phyloP scores from a whole-genome alignment of 2,797 vertebrate species.

The Brachymystax lenok region DNA sequence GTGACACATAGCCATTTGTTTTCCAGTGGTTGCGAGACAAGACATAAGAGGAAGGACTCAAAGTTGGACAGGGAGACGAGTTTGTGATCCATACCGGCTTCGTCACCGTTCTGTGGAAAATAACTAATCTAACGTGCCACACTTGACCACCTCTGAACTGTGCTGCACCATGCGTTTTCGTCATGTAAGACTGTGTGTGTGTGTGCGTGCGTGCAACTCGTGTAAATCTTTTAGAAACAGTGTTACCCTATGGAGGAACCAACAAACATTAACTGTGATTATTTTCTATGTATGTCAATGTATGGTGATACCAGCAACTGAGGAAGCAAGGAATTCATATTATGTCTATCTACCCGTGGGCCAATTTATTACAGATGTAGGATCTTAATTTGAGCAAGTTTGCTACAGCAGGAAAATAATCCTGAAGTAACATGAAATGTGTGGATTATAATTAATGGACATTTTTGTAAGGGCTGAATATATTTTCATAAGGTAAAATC shows the following conservation, averaged over 20 bases:
- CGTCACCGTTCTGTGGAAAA: conserved; percentile 73
- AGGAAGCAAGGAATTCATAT: conserved; percentile 24
- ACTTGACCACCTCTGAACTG: conserved; percentile 81
- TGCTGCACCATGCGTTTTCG: conserved; percentile 74
- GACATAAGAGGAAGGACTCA: conserved; percentile 86
- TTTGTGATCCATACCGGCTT: conserved; percentile 85
- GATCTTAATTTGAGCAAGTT: no score
- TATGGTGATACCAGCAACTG: conserved; percentile 66
- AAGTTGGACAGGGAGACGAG: conserved; percentile 95
- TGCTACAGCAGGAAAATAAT: no score
- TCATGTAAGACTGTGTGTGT: conserved; percentile 77
- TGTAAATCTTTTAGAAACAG: conserved; percentile 61
- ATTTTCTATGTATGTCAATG: conserved; percentile 60
- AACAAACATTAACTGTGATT: conserved; percentile 47
- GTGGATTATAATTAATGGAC: no score
- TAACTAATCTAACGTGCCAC: conserved; percentile 71
- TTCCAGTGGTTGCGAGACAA: conserved; percentile 77
- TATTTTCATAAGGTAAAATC: background rate
- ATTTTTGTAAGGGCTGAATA: no score
- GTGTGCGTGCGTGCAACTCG: conserved; percentile 67
- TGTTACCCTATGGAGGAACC: conserved; percentile 46
- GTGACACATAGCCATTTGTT: background rate
- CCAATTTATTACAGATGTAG: conserved; percentile 35
- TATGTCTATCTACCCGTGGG: conserved; percentile 38
- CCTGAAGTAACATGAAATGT: no score